A percentile compares a stretch with the other conserved stretches of the same genome.
These are phyloP conservation scores for Lepisosteus osseus DNA, from an alignment of 2,113 vertebrate species.

Conservation along the genomic window DNA sequence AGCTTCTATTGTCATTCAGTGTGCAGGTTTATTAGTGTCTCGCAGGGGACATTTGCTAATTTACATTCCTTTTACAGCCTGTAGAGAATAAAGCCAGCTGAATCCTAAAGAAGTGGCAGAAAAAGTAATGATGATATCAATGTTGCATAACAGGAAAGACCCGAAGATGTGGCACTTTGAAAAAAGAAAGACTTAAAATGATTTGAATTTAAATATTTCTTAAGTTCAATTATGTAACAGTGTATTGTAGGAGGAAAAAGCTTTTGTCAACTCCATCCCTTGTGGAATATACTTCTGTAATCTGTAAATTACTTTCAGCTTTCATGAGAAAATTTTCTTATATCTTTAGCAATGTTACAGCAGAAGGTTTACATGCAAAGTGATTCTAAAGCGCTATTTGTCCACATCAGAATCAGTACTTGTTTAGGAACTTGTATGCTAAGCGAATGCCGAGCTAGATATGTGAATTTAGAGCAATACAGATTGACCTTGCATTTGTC, in stretches of 20 bases:
- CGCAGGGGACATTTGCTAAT: constrained; percentile 40
- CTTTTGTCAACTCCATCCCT: constrained; percentile 27
- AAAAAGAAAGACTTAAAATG: constrained; percentile 32
- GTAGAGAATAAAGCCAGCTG: constrained; percentile 50
- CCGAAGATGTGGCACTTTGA: constrained; percentile 34
- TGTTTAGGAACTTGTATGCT: no score
- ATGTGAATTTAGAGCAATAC: no score
- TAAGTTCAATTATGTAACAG: constrained; percentile 32
- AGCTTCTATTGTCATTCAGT: background rate
- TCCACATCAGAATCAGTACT: no score
- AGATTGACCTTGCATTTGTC: no score
- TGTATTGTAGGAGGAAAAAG: constrained; percentile 19
- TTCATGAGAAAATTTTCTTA: no score
- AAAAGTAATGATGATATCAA: constrained; percentile 9
- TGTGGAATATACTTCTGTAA: constrained; percentile 22
- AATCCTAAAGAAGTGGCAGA: constrained; percentile 48
- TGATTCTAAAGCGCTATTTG: no score
- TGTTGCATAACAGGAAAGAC: constrained; percentile 11
- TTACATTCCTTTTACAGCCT: constrained; percentile 43
- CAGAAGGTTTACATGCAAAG: no score
- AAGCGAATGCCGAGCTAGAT: no score
- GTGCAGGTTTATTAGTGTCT: constrained; percentile 11
- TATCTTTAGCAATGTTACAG: no score
- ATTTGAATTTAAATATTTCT: constrained; percentile 49
- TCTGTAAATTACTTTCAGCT: constrained; percentile 22